A percentile compares a stretch with the other conserved stretches of the same genome.
Evolutionary conservation across 2,888 invertebrate species (phyloP).

Genomic region (Blastobasis adustella): DNA sequence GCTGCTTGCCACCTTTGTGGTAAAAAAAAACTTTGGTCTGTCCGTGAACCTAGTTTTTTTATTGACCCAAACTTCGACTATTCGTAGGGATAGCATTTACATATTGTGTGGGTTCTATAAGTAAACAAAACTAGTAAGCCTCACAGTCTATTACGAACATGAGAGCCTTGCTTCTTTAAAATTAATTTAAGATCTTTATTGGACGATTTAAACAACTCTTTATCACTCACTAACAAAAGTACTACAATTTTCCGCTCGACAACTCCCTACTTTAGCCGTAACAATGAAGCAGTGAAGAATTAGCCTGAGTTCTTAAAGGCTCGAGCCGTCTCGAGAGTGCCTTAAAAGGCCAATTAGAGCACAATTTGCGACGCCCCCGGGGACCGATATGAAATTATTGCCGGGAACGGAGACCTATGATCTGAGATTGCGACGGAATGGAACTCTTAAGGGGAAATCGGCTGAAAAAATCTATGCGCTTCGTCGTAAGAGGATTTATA

Average conservation of each 20-base stretch:
- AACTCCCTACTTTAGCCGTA: not conserved
- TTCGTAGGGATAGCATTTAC: no score
- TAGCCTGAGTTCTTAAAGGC: conserved; percentile 31
- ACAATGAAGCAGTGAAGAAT: not conserved
- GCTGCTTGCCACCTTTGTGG: no score
- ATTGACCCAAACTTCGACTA: no score
- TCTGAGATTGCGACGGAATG: conserved; percentile 30
- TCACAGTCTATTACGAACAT: no score
- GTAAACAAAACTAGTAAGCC: no score
- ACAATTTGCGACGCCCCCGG: conserved; percentile 56
- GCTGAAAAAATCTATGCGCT: conserved; percentile 28
- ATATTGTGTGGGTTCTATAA: no score
- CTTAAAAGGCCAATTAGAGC: conserved; percentile 69
- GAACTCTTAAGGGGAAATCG: conserved; percentile 30
- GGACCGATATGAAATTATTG: conserved; percentile 56
- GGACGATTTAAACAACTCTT: no score
- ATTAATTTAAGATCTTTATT: no score
- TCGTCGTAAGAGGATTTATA: no score
- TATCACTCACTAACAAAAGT: conserved; percentile 1
- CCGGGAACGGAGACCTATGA: conserved; percentile 33
- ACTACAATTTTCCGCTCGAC: conserved; percentile 6
- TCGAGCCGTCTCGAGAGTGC: conserved; percentile 39
- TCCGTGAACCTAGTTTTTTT: no score
- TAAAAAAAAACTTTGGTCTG: no score
- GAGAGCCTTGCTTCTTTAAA: no score